Base-by-base conservation (phyloP, 2,888 invertebrate species). In the Catocala nupta region DNA sequence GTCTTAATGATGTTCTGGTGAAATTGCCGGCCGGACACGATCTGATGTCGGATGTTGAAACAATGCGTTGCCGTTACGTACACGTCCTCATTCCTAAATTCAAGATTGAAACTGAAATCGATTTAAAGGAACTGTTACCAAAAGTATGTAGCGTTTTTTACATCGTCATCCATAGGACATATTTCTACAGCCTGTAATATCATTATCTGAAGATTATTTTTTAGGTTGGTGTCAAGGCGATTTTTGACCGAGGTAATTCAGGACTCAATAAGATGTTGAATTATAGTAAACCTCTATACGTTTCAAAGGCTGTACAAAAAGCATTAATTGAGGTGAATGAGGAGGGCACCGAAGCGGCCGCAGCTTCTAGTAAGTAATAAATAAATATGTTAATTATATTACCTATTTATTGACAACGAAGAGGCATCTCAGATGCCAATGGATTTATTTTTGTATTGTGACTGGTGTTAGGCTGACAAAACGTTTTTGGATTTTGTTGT, bases 311-410 rank as follows among this genome's bases (percentile, higher is more conserved):
- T 3, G 86, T 97, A 0, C 98, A 98, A 82, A 98, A 98, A 85
- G 97, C 98, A 0, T 97, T 96, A 80, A 96, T 98, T 76, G 97
- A 97, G 81, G 97, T 98, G 0, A 97, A 97, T 85, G 98, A 98
- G 84, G 97, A 98, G 81, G 98, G 98, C 0, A 97, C 97, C 1
- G 98, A 98, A 83, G 97, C 97, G 0, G 96, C 98, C 47, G 97
- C 98, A 4, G 97, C 97, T 12, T 97, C 97, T 58, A 97, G 97
- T 97, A 91, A 95, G 95, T 91, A 56, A 33, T 16, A 25, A 45
- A 9, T 60, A n/a, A n/a, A n/a, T n/a, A n/a, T n/a, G n/a, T n/a
- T n/a, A n/a, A n/a, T n/a, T n/a, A n/a, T n/a, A n/a, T n/a, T n/a
- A n/a, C n/a, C n/a, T n/a, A n/a, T n/a, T n/a, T n/a, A n/a, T n/a